Conservation (phyloP, 2,888 invertebrate species). For the Polyommatus icarus region DNA sequence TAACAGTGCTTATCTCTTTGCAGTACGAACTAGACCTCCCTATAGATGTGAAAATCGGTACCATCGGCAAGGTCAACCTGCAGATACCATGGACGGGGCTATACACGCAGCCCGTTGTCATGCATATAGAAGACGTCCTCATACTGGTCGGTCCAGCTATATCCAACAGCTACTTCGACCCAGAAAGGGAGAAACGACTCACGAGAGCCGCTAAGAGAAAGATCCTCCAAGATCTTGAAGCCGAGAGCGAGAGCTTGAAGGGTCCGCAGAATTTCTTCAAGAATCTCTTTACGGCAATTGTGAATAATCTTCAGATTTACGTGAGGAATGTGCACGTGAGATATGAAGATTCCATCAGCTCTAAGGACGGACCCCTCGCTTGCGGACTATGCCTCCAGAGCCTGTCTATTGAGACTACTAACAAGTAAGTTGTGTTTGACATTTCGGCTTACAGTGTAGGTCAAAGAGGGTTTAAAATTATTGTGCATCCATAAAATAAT, state of each 20-base stretch:
- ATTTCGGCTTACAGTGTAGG: not conserved
- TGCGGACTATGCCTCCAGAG: slow-evolving; percentile 89
- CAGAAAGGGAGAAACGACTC: slow-evolving; percentile 86
- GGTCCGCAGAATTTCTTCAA: slow-evolving; percentile 85
- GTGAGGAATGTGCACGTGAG: slow-evolving; percentile 89
- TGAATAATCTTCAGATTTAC: slow-evolving; percentile 90
- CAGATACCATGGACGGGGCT: slow-evolving; percentile 90
- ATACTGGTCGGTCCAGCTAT: slow-evolving; percentile 88
- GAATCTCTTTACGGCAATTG: slow-evolving; percentile 86
- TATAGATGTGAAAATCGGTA: slow-evolving; percentile 89
- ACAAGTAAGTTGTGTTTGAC: slow-evolving; percentile 76
- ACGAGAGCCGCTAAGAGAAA: slow-evolving; percentile 87
- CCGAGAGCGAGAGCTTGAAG: slow-evolving; percentile 79
- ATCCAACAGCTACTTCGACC: slow-evolving; percentile 84
- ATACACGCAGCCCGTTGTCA: slow-evolving; percentile 86
- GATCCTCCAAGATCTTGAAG: slow-evolving; percentile 84
- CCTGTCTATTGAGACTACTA: slow-evolving; percentile 89
- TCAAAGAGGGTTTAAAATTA: too few species aligned
- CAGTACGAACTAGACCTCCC: slow-evolving; percentile 91
- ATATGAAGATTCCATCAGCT: slow-evolving; percentile 88
- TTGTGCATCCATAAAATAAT: too few species aligned
- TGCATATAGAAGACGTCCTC: slow-evolving; percentile 88
- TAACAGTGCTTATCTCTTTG: slow-evolving; percentile 47
- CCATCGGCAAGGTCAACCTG: slow-evolving; percentile 86
- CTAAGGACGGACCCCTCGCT: slow-evolving; percentile 83